Evolutionary conservation across 2,113 vertebrate genomes (phyloP).

Genomic region (Scortum barcoo): DNA sequence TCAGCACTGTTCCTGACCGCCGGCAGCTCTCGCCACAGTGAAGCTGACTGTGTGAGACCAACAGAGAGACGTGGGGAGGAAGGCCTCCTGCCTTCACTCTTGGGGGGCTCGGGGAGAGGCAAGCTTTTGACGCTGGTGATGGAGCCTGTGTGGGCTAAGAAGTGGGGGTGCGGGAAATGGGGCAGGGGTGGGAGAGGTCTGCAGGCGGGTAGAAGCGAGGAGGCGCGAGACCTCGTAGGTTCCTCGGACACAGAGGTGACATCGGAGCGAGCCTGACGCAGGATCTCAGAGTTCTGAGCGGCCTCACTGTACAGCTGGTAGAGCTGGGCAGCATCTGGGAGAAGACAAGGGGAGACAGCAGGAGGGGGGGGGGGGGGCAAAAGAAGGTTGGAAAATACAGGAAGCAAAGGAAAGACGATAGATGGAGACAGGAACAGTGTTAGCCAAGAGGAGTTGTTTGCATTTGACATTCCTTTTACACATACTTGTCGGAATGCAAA

Average conservation of each 20-base stretch:
- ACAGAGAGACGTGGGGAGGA: conserved; percentile 86
- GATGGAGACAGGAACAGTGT: conserved; percentile 28
- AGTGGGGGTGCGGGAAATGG: conserved; percentile 55
- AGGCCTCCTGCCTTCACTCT: conserved; percentile 68
- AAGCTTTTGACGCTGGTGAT: conserved; percentile 77
- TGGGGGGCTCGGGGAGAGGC: conserved; percentile 80
- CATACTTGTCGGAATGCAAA: conserved; percentile 66
- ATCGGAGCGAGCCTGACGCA: conserved; percentile 89
- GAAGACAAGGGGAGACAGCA: not conserved
- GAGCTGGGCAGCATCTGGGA: conserved; percentile 88
- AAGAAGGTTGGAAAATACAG: conserved; percentile 15
- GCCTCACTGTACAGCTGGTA: conserved; percentile 97
- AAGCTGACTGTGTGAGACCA: conserved; percentile 84
- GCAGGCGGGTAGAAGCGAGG: conserved; percentile 83
- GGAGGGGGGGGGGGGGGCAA: not conserved
- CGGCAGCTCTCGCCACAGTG: conserved; percentile 95
- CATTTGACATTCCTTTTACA: conserved; percentile 64
- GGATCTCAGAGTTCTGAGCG: conserved; percentile 92
- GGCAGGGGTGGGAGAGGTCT: conserved; percentile 86
- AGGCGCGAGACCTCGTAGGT: conserved; percentile 62
- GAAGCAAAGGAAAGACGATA: conserved; percentile 34
- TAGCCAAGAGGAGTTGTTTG: conserved; percentile 55
- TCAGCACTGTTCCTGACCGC: conserved; percentile 86
- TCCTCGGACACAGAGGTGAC: conserved; percentile 70
- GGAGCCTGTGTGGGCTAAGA: conserved; percentile 78